Evolutionary conservation across 37 sponge, comb jelly and placozoan species (phyloP).

Genomic region (Dysidea cf. avara): DNA sequence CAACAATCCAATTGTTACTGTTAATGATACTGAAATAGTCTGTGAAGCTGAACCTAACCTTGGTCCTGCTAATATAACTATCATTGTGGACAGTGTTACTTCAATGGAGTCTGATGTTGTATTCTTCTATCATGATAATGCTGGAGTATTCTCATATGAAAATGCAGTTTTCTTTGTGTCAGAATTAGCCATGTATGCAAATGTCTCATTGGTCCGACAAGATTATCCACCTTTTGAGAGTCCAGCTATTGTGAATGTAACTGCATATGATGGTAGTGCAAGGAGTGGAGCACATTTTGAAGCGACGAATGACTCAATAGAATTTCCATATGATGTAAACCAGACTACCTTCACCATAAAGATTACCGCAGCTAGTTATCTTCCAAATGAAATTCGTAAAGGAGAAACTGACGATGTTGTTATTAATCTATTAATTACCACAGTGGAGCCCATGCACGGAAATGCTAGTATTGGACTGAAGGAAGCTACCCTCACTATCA

Average conservation of each 20-base stretch:
- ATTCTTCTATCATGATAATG: conserved; percentile 78
- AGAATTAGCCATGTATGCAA: conserved; percentile 56
- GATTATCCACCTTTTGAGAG: conserved; percentile 58
- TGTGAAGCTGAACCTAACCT: conserved; percentile 71
- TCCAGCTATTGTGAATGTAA: conserved; percentile 72
- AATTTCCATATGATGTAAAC: conserved; percentile 41
- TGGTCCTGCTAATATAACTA: conserved; percentile 67
- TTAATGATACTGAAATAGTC: conserved; percentile 51
- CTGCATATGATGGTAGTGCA: conserved; percentile 69
- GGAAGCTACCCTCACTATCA: conserved; percentile 63
- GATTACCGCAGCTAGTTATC: conserved; percentile 59
- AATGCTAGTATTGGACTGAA: conserved; percentile 16
- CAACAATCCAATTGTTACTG: conserved; percentile 43
- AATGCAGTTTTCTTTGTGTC: conserved; percentile 68
- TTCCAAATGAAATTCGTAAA: conserved; percentile 54
- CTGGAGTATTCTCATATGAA: conserved; percentile 75
- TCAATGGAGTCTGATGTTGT: conserved; percentile 34
- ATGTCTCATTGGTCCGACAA: conserved; percentile 72
- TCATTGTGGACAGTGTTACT: conserved; percentile 57
- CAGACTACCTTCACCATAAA: conserved; percentile 38
- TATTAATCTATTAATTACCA: conserved; percentile 49
- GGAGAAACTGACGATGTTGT: conserved; percentile 76
- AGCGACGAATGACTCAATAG: conserved; percentile 48
- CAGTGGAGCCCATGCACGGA: conserved; percentile 69
- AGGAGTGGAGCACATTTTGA: conserved; percentile 54